Conservation (phyloP, 53 echinoderm and acorn worm genomes). For the Paracentrotus lividus region DNA sequence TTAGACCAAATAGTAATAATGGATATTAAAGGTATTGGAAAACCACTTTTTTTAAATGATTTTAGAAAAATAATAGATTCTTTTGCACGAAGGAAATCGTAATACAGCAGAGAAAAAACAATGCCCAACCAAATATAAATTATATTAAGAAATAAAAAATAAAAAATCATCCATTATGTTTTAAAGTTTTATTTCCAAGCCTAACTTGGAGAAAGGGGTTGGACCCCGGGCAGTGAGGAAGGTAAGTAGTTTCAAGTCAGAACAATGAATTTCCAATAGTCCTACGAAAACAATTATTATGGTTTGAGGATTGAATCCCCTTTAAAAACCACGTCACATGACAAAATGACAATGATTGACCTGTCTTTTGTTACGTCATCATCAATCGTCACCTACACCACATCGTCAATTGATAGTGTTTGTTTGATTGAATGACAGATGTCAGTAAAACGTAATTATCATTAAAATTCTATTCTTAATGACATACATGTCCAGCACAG, state of each 20-base stretch:
- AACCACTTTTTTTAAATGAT: no score
- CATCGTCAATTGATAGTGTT: background rate
- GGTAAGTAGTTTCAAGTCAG: background rate
- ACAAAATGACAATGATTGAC: background rate
- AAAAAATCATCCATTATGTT: no score
- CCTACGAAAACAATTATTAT: background rate
- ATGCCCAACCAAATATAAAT: no score
- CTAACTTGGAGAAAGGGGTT: no score
- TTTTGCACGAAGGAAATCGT: no score
- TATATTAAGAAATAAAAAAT: no score
- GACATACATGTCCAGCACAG: background rate
- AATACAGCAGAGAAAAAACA: no score
- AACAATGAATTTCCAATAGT: background rate
- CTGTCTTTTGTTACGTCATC: conserved; percentile 33
- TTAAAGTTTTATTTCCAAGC: no score
- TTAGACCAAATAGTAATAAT: no score
- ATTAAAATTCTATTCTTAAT: background rate
- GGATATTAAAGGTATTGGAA: no score
- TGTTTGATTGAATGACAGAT: background rate
- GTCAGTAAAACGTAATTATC: background rate
- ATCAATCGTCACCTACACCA: background rate
- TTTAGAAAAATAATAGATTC: no score
- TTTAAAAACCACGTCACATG: background rate
- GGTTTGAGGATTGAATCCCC: background rate
- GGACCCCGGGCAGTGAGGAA: background rate